Conservation (phyloP, 2,888 invertebrate genomes). For the Leptinotarsa tumamoca region DNA sequence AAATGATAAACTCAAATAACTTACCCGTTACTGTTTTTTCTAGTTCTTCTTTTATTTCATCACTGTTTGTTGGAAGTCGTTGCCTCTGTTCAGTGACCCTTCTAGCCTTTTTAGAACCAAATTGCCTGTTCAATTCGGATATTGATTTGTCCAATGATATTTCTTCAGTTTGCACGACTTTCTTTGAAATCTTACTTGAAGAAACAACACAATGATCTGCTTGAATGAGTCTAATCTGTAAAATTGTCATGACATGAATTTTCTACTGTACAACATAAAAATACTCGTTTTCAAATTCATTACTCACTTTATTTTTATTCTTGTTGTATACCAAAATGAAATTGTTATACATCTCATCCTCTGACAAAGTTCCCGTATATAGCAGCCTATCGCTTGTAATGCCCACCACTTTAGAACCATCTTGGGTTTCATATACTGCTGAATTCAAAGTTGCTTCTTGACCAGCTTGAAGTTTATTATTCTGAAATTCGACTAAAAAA, state of each 20-base stretch:
- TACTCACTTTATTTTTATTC: conserved; percentile 55
- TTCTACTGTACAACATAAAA: too few relatives aligned
- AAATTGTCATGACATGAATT: background rate
- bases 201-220: conserved; percentile 51
- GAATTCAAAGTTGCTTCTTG: conserved; percentile 51
- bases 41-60: conserved; percentile 71
- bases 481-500: conserved; percentile 58
- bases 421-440: conserved; percentile 47
- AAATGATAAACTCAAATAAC: conserved; percentile 16
- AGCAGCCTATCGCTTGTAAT: conserved; percentile 54
- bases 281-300: conserved; percentile 2
- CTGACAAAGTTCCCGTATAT: conserved; percentile 53
- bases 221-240: conserved; percentile 39
- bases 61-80: conserved; percentile 71
- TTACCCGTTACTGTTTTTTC: conserved; percentile 69
- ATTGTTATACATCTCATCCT: conserved; percentile 54
- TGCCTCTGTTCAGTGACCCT: conserved; percentile 73
- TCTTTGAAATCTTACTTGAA: conserved; percentile 39
- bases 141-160: conserved; percentile 43
- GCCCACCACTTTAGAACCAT: conserved; percentile 48
- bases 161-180: conserved; percentile 34
- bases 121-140: conserved; percentile 71
- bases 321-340: conserved; percentile 57
- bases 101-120: conserved; percentile 75
- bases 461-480: conserved; percentile 52